These are phyloP conservation scores for Lepilemur ruficaudatus DNA, from an alignment of 2,797 vertebrate species.

Conservation along the genomic window DNA sequence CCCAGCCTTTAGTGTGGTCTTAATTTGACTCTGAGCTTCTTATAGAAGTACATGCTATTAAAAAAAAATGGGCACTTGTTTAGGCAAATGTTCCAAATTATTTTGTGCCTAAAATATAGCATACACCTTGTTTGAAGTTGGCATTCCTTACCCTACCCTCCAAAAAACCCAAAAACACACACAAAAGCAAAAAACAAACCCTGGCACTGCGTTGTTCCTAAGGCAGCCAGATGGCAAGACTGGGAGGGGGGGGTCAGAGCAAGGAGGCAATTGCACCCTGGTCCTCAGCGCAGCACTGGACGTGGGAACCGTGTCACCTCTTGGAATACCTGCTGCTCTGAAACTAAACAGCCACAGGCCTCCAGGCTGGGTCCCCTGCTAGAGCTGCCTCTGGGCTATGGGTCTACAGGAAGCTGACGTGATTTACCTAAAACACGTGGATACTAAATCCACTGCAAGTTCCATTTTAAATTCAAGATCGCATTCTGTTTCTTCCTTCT, in stretches of 20 bases:
- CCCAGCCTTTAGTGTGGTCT: neutral
- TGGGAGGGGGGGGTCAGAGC: neutral
- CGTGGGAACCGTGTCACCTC: neutral
- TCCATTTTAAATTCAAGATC: constrained; percentile 43
- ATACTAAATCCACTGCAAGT: neutral
- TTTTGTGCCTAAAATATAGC: neutral
- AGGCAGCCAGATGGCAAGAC: neutral
- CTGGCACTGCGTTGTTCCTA: neutral
- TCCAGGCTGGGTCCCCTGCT: neutral
- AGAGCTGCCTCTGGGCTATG: neutral
- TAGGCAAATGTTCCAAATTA: neutral
- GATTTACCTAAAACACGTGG: neutral
- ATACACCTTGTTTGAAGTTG: neutral
- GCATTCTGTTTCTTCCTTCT: constrained; percentile 22
- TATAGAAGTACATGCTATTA: neutral
- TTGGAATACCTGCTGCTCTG: neutral
- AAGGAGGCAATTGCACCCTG: neutral
- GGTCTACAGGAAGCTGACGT: neutral
- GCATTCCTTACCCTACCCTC: neutral
- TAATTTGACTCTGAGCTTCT: neutral
- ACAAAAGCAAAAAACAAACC: neutral
- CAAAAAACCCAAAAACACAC: neutral
- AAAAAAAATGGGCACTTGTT: neutral
- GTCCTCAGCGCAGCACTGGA: neutral
- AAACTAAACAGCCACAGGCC: too few species aligned